phyloP scores from a whole-genome alignment of 2,797 vertebrate species.

The Spea hammondii region DNA sequence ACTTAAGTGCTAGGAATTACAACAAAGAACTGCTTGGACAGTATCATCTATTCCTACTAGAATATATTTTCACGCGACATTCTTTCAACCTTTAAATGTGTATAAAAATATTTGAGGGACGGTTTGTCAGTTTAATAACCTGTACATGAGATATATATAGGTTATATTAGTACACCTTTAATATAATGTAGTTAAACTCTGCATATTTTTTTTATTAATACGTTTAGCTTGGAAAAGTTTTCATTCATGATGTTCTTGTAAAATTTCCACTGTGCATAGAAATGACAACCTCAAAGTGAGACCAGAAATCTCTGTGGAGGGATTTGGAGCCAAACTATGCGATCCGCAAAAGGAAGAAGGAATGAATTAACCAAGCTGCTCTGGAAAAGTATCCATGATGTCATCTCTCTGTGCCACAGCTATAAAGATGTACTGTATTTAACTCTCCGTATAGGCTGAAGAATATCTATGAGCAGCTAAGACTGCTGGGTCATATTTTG shows the following conservation, averaged over 20 bases:
- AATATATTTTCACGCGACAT: too few relatives aligned
- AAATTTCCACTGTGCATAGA: background rate
- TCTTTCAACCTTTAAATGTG: too few relatives aligned
- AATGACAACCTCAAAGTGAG: constrained; percentile 17
- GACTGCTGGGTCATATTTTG: background rate
- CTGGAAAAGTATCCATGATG: background rate
- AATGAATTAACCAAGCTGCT: background rate
- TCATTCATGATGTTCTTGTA: background rate
- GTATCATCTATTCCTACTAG: too few relatives aligned
- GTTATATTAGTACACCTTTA: too few relatives aligned
- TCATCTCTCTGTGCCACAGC: background rate
- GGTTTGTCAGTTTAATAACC: too few relatives aligned
- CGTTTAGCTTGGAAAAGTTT: constrained; percentile 11
- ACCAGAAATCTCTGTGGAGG: background rate
- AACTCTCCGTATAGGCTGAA: too few relatives aligned
- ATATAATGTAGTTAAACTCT: background rate
- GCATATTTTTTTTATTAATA: background rate
- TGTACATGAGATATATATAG: too few relatives aligned
- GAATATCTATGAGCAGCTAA: too few relatives aligned
- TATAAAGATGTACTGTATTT: background rate
- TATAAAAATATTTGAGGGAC: too few relatives aligned
- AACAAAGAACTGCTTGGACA: too few relatives aligned
- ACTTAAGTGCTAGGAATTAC: too few relatives aligned
- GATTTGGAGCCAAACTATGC: background rate
- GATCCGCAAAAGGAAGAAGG: background rate